Evolutionary conservation across 2,797 vertebrate genomes (phyloP), one percentile per base, ranked within the genome.

Genomic region (Buceros bicornis): DNA sequence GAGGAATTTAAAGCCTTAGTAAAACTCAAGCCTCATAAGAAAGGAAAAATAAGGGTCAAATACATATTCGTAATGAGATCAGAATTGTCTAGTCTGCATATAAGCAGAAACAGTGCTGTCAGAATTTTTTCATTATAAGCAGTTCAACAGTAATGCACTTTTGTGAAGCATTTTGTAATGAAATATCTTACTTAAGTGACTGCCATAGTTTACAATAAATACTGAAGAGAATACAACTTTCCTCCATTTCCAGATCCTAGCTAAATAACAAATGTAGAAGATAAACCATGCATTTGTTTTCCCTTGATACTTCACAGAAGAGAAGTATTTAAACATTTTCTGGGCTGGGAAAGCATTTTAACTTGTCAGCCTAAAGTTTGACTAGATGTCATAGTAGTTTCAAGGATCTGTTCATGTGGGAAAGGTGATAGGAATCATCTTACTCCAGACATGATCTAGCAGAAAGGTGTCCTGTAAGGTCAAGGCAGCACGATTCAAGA

Each of bases 1-100:
- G 65, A 91, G 50, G 58, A 72, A 45, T 67, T 86, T 25, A 69
- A 64, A 25, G 26, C 69, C 51, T 86, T n/a, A 57, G 93, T 93
- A 90, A 95, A 90, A 96, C 92, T 89, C 82, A 88, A 22, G 29
- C 40, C 76, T 81, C 57, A 24, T 42, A 72, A 81, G 64, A 58
- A 74, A 94, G 82, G n/a, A 54, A 85, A 83, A 79, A 89, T 80
- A 87, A 65, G n/a, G 50, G 58, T 90, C 84, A 95, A 93, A 72
- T n/a, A 72, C 54, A 70, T 95, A 91, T 94, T 93, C 10, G 2
- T 66, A 88, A 91, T 72, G 48, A 31, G n/a, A 90, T 86, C 61
- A 91, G 83, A 93, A 83, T 31, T 62, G 54, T 48, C 65, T 62
- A 17, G 47, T 74, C 58, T 62, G 40, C 9, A 0, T 24, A 5